A percentile compares a stretch with the other conserved stretches of the same genome.
Evolutionary conservation across 2,797 vertebrate species (phyloP).

Genomic region (Nannoperca obscura): DNA sequence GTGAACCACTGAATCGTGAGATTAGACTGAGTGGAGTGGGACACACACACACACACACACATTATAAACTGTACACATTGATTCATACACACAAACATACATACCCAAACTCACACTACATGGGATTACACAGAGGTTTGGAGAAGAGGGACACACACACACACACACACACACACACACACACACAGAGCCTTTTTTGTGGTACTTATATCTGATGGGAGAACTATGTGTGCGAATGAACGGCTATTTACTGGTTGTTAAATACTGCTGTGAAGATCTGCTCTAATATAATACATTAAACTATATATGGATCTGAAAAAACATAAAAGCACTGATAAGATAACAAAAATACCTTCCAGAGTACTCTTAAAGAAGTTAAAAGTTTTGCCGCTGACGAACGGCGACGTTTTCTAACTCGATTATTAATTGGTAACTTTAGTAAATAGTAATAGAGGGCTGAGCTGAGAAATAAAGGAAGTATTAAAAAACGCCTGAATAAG

Average conservation of each 20-base stretch:
- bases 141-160: constrained; percentile 7
- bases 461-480: background rate
- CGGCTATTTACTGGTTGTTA: constrained; percentile 15
- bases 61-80: constrained; percentile 23
- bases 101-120: constrained; percentile 28
- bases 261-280: constrained; percentile 17
- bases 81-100: constrained; percentile 26
- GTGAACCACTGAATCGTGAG: constrained; percentile 86
- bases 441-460: background rate
- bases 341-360: background rate
- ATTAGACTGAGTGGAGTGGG: constrained; percentile 81
- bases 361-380: background rate
- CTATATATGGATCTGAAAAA: constrained; percentile 1
- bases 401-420: background rate
- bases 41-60: constrained; percentile 42
- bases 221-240: constrained; percentile 18
- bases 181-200: background rate
- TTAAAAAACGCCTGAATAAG: background rate
- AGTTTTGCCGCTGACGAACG: background rate
- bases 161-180: background rate
- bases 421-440: background rate
- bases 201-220: constrained; percentile 11
- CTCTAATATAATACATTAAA: constrained; percentile 3
- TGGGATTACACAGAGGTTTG: constrained; percentile 39
- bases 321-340: background rate